A percentile compares a stretch with the other conserved stretches of the same genome.
phyloP scores from a whole-genome alignment of 53 echinoderm and acorn worm species.

The Mesocentrotus franciscanus region DNA sequence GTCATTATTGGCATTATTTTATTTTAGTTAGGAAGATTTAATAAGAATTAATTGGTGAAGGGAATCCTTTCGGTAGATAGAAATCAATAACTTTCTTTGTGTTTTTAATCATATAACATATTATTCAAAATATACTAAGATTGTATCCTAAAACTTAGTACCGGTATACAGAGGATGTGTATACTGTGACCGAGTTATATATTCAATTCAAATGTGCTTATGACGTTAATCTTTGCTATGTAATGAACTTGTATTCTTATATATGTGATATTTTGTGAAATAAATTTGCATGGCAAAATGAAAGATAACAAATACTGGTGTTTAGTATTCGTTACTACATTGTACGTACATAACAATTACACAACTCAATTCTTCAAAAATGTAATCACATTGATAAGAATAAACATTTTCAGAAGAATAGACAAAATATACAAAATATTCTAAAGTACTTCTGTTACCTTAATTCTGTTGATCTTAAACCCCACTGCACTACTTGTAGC shows the following conservation, averaged over 20 bases:
- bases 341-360: neutral
- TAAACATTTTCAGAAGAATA: neutral
- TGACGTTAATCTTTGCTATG: neutral
- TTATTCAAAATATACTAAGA: neutral
- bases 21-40: neutral
- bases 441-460: too few relatives aligned
- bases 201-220: neutral
- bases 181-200: neutral
- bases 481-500: too few relatives aligned
- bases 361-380: neutral
- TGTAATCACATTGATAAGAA: too few relatives aligned
- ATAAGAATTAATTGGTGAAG: neutral
- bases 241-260: neutral
- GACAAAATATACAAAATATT: too few relatives aligned
- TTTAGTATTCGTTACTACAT: neutral
- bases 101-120: neutral
- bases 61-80: neutral
- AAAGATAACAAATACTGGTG: neutral
- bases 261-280: conserved; percentile 43
- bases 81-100: neutral
- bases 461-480: too few relatives aligned
- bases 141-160: neutral
- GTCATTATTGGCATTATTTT: conserved; percentile 22
- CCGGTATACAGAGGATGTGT: too few relatives aligned
- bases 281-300: conserved; percentile 47